phyloP scores from a whole-genome alignment of 2,797 vertebrate species.

The Nannoperca australis region DNA sequence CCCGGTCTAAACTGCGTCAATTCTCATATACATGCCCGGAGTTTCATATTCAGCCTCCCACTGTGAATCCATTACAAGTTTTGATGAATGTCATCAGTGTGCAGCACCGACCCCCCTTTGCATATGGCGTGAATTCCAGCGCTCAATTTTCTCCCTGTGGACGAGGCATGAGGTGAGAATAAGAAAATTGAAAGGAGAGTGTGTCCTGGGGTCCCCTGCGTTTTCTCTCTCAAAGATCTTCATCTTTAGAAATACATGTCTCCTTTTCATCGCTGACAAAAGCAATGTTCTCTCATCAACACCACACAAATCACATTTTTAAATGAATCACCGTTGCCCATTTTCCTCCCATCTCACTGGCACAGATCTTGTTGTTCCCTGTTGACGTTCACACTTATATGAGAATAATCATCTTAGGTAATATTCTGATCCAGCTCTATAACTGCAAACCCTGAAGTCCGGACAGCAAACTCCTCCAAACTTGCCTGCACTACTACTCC shows the following conservation, averaged over 20 bases:
- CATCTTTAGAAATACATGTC: constrained; percentile 38
- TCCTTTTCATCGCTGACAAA: constrained; percentile 45
- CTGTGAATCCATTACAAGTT: constrained; percentile 62
- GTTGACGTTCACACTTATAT: constrained; percentile 31
- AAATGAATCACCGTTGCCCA: constrained; percentile 31
- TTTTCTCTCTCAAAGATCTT: constrained; percentile 33
- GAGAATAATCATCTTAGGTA: constrained; percentile 29
- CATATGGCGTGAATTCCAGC: constrained; percentile 1
- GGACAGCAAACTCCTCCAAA: constrained; percentile 35
- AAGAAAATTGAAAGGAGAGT: constrained; percentile 46
- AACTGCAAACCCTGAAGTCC: constrained; percentile 45
- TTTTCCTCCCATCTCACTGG: constrained; percentile 28
- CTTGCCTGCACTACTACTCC: constrained; percentile 42
- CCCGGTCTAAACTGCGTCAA: constrained; percentile 12
- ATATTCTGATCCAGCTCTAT: constrained; percentile 47
- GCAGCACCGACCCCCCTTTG: constrained; percentile 27
- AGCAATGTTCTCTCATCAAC: constrained; percentile 40
- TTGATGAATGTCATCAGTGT: constrained; percentile 62
- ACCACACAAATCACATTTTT: constrained; percentile 18
- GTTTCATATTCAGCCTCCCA: constrained; percentile 43
- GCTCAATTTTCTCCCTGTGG: constrained; percentile 22
- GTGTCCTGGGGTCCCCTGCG: constrained; percentile 28
- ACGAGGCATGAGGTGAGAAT: constrained; percentile 50
- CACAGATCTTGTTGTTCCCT: constrained; percentile 38
- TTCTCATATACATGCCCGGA: constrained; percentile 26